Percentiles rank a stretch among this genome's conserved stretches.
These are phyloP conservation scores for Drosophila yooni DNA, from an alignment of 2,888 invertebrate species.

Conservation along the genomic window DNA sequence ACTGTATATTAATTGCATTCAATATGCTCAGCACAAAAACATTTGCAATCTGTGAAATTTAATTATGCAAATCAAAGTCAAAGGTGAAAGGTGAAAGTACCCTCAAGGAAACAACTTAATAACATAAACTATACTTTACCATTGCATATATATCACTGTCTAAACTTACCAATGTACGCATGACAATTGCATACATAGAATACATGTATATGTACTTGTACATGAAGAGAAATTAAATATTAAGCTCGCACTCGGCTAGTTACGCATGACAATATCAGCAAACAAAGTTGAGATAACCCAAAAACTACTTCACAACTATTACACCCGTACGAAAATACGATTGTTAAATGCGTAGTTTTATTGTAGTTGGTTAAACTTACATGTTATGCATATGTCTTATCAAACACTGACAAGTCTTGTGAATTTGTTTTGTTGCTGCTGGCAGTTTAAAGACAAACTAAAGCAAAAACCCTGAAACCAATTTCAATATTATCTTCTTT, in stretches of 20 bases:
- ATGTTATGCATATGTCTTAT: slow-evolving; percentile 48
- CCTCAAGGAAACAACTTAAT: slow-evolving; percentile 29
- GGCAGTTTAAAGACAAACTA: slow-evolving; percentile 8
- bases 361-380: slow-evolving; percentile 65
- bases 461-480: background rate
- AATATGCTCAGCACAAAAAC: slow-evolving; percentile 32
- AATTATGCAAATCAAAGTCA: slow-evolving; percentile 56
- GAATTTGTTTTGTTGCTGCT: slow-evolving; percentile 57
- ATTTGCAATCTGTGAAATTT: slow-evolving; percentile 29
- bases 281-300: background rate
- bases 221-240: background rate
- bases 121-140: slow-evolving; percentile 4
- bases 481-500: background rate
- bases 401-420: slow-evolving; percentile 66
- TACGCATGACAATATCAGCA: background rate
- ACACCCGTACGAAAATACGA: background rate
- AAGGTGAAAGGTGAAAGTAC: slow-evolving; percentile 29
- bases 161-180: slow-evolving; percentile 13
- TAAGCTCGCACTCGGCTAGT: background rate
- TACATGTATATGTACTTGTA: background rate
- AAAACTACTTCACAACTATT: slow-evolving; percentile 8
- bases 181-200: slow-evolving; percentile 7
- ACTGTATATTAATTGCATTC: slow-evolving; percentile 49
- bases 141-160: background rate
- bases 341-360: slow-evolving; percentile 27